Conservation (phyloP, 2,888 invertebrate species). For the Lamellibrachia columna region DNA sequence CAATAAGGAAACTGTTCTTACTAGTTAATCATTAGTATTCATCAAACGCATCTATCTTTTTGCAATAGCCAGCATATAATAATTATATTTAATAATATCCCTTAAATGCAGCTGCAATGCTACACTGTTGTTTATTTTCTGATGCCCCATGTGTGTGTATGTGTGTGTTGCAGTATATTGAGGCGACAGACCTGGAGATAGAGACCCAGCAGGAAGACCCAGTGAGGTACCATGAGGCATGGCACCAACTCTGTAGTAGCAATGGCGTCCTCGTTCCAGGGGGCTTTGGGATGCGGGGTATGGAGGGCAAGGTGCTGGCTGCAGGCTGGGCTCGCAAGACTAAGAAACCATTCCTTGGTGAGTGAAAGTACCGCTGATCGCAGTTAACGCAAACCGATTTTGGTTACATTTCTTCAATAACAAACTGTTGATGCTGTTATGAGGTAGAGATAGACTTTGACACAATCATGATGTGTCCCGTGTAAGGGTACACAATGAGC, state of each 20-base stretch:
- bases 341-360: slow-evolving; percentile 88
- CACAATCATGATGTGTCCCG: background rate
- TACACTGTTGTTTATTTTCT: background rate
- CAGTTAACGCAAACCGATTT: too few species aligned
- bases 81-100: too few species aligned
- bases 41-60: too few species aligned
- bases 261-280: slow-evolving; percentile 75
- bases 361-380: slow-evolving; percentile 13
- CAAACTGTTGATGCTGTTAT: background rate
- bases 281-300: slow-evolving; percentile 94
- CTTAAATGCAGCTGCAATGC: too few species aligned
- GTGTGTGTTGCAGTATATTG: slow-evolving; percentile 77
- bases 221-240: slow-evolving; percentile 88
- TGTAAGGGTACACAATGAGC: too few species aligned
- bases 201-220: slow-evolving; percentile 79
- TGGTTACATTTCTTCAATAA: background rate
- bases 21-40: too few species aligned
- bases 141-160: background rate
- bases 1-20: background rate
- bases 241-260: slow-evolving; percentile 86
- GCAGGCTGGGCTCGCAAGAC: slow-evolving; percentile 92
- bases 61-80: too few species aligned
- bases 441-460: background rate
- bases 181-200: slow-evolving; percentile 87
- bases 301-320: slow-evolving; percentile 95